These are phyloP conservation scores for Cheirogaleus medius DNA, from an alignment of 2,113 vertebrate genomes.

Conservation along the genomic window DNA sequence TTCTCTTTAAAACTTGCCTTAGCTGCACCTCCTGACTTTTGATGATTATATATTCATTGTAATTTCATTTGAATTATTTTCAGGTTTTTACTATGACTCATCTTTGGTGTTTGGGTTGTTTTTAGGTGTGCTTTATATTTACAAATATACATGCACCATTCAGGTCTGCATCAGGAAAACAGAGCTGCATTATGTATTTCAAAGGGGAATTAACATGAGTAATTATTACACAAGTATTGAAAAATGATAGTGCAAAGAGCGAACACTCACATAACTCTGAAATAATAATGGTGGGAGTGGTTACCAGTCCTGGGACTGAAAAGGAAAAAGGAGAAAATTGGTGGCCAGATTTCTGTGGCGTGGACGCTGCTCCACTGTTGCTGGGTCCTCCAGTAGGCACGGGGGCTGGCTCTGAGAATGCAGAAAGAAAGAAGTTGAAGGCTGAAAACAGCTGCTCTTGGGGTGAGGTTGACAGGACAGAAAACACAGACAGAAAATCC, in stretches of 20 bases:
- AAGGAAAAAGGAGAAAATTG: not conserved
- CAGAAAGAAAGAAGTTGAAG: no score
- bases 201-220: not conserved
- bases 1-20: slow-evolving; percentile 45
- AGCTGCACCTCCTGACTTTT: not conserved
- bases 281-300: not conserved
- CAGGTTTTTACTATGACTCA: not conserved
- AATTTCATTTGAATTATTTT: not conserved
- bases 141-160: not conserved
- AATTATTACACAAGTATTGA: not conserved
- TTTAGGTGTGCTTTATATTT: not conserved
- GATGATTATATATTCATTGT: not conserved
- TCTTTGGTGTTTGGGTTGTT: not conserved
- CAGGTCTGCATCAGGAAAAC: not conserved
- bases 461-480: not conserved
- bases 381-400: rapidly evolving
- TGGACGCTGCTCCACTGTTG: no score
- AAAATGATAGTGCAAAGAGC: not conserved
- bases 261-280: not conserved
- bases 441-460: not conserved
- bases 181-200: not conserved
- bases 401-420: not conserved
- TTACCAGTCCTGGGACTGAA: no score
- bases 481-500: not conserved
- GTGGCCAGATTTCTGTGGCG: not conserved